These are phyloP conservation scores for Lutjanus argentimaculatus DNA, from an alignment of 2,797 vertebrate genomes.

Conservation along the genomic window DNA sequence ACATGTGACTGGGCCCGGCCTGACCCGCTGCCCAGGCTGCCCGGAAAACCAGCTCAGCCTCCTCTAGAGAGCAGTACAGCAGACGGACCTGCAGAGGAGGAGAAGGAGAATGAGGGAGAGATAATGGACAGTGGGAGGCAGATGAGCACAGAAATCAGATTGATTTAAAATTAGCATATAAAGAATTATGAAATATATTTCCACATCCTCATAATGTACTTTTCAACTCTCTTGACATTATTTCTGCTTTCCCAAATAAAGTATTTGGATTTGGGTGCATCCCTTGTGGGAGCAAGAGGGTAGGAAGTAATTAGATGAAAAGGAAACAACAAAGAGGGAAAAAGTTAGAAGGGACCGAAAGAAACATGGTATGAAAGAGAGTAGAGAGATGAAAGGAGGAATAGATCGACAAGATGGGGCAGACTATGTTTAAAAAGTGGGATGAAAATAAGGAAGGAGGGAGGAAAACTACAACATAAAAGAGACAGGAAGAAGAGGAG, in stretches of 20 bases:
- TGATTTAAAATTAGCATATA: too few species aligned
- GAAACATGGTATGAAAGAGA: background rate
- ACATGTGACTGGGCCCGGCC: constrained; percentile 93
- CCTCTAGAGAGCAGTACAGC: constrained; percentile 94
- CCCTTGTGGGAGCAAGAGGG: too few species aligned
- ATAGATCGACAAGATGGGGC: too few species aligned
- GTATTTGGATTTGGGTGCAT: too few species aligned
- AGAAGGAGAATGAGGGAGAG: background rate
- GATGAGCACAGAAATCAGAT: too few species aligned
- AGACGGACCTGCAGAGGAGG: constrained; percentile 88
- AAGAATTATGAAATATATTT: too few species aligned
- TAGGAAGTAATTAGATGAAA: background rate
- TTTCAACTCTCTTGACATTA: too few species aligned
- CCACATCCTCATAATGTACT: too few species aligned
- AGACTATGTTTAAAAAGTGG: background rate
- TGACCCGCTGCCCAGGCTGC: constrained; percentile 91
- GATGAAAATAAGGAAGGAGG: background rate
- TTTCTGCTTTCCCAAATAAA: too few species aligned
- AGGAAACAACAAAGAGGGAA: background rate
- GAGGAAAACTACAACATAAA: background rate
- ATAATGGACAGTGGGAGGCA: background rate
- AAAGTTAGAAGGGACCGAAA: background rate
- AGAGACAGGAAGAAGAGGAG: background rate
- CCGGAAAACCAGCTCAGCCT: constrained; percentile 90
- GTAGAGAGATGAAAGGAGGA: background rate